Evolutionary conservation across 2,888 invertebrate genomes (phyloP), one percentile per base, ranked within the genome.

Genomic region (Caradrina kadenii): DNA sequence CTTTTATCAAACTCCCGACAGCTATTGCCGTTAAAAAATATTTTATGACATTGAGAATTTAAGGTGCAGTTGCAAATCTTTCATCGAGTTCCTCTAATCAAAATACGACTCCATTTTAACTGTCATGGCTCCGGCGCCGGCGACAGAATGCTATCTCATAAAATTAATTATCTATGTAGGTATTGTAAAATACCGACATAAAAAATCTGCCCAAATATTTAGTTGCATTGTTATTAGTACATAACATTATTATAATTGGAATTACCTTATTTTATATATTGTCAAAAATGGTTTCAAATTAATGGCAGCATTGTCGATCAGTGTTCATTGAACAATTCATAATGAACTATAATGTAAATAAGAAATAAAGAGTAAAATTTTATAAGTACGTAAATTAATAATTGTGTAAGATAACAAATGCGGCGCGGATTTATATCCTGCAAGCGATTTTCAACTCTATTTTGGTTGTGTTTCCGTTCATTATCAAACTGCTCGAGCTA

Each of bases 61-160:
- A 53, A 53, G 21, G 21, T 42, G 49, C 15, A 6, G 53, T 62
- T 59, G 75, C 79, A 62, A 66, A 76, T 79, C 73, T 79, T 53
- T 78, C 73, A 7, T 65, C 64, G 26, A 49, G 64, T 39, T 17
- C 61, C 53, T 65, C 31, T 62, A 42, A 48, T 72, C 72, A 68
- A 72, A 35, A 75, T 52, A 56, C 19, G 19, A 26, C 19, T 58
- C 17, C 64, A 61, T 61, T 77, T 78, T 50, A 72, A 61, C 35
- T 72, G 64, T 72, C 56, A n/a, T 39, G 56, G 35, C 11, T 31
- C 19, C 45, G 56, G 35, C 11, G 42, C 19, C 11, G n/a, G 26
- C 45, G 45, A 56, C 60, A 39, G 60, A 71, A 55, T 35, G 56
- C 42, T 72, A 64, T 75, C 55, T 63, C 39, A 56, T 53, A 72